A percentile compares a stretch with the other conserved stretches of the same genome.
Evolutionary conservation across 1,140 invertebrate species (phyloP).

Genomic region (Meloidogyne exigua): DNA sequence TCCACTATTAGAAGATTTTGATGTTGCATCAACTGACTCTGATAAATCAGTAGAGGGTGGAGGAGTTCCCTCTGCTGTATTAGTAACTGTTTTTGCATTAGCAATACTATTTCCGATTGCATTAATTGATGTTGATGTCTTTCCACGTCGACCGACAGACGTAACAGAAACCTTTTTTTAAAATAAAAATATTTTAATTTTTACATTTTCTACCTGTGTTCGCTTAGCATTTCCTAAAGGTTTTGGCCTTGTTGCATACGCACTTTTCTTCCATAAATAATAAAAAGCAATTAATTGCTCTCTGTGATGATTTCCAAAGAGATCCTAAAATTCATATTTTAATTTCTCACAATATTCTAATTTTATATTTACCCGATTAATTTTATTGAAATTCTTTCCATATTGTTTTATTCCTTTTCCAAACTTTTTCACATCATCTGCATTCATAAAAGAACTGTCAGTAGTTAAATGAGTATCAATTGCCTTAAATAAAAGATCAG

Average conservation of each 20-base stretch:
- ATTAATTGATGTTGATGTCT: constrained; percentile 9
- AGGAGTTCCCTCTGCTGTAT: neutral
- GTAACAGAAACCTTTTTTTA: constrained; percentile 25
- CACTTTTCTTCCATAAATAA: constrained; percentile 99
- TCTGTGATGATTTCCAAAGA: constrained; percentile 54
- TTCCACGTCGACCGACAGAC: neutral
- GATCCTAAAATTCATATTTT: neutral
- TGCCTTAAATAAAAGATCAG: neutral
- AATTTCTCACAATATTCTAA: neutral
- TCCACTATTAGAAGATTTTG: neutral
- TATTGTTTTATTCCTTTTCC: constrained; percentile 94
- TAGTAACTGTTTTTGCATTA: neutral
- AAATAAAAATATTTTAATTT: constrained; percentile 22
- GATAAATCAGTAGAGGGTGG: neutral
- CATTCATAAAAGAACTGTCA: constrained; percentile 50
- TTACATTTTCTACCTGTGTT: constrained; percentile 27
- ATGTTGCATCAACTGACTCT: neutral
- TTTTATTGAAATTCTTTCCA: constrained; percentile 98
- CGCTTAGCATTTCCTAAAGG: constrained; percentile 45
- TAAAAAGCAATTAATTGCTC: constrained; percentile 96
- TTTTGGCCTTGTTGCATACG: constrained; percentile 77
- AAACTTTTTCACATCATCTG: constrained; percentile 77
- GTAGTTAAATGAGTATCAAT: constrained; percentile 39
- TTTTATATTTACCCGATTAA: constrained; percentile 79
- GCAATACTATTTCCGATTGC: neutral